Conservation (phyloP, 2,797 vertebrate genomes). For the Hoplostethus mediterraneus region DNA sequence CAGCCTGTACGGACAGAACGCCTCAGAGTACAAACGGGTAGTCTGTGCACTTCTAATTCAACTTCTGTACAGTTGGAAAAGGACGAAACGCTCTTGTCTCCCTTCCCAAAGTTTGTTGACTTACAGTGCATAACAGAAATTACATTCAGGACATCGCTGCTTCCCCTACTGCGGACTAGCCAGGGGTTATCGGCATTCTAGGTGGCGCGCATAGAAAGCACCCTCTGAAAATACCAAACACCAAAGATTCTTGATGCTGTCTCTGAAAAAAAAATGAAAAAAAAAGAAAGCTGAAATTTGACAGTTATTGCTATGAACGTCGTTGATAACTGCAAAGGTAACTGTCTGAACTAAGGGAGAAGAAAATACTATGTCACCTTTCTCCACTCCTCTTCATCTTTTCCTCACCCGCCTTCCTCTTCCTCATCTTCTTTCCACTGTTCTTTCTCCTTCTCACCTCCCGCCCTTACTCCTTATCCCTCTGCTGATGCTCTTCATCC, state of each 20-base stretch:
- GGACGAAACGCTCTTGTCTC: not conserved
- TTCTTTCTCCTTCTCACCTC: constrained; percentile 41
- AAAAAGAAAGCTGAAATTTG: too few relatives aligned
- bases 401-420: constrained; percentile 26
- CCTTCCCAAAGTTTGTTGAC: too few relatives aligned
- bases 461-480: constrained; percentile 17
- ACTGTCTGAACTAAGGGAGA: constrained; percentile 11
- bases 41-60: constrained; percentile 29
- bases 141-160: too few relatives aligned
- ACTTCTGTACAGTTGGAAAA: constrained; percentile 33
- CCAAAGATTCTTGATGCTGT: constrained; percentile 3
- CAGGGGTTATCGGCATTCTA: constrained; percentile 17
- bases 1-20: constrained; percentile 36
- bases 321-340: constrained; percentile 28
- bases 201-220: not conserved
- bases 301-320: constrained; percentile 30
- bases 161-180: too few relatives aligned
- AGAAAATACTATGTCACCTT: constrained; percentile 1
- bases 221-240: constrained; percentile 23
- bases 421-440: not conserved
- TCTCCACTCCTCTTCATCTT: constrained; percentile 24
- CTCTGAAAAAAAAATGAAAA: not conserved
- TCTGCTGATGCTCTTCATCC: constrained; percentile 26
- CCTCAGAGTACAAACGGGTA: constrained; percentile 25
- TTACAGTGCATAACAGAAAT: too few relatives aligned